Base-by-base conservation (phyloP, 2,797 vertebrate genomes). In the Silurus aristotelis region DNA sequence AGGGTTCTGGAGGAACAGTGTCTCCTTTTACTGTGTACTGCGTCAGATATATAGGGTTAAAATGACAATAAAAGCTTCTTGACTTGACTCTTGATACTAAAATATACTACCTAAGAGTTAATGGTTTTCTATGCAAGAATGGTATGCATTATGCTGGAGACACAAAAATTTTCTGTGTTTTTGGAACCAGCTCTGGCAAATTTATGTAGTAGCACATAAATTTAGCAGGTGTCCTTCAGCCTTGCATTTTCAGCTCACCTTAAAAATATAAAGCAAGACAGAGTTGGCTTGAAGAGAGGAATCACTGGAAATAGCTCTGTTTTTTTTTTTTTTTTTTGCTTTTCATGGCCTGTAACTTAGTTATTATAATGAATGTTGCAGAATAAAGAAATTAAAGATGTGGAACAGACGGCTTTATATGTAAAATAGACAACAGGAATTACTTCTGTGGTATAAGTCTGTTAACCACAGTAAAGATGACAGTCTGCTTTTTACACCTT, bases 341-440 rank as follows among this genome's bases (percentile, higher is more conserved):
- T 52, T 7, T 7, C 48, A 87, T 77, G 13, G 66, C 31, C 58
- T 84, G 80, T 22, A 61, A 83, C 70, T 71, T 82, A 58, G 61
- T 87, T 81, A 70, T 89, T 70, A 87, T 79, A 43, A 79, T 86
- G 27, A 89, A 86, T 63, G 61, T 87, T 84, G 71, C 58, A 84
- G 84, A 88, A 52, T 75, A 82, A 46, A 56, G 7, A 15, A 86
- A 89, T 88, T 88, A 80, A 89, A 88, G 46, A 38, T 38, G 22
- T 9, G 22, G 84, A 64, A 25, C 86, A 82, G 55, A 20, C 67
- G 70, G 68, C 88, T 91, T 89, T 85, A 87, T 83, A 89, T 83
- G 88, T 84, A 87, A 89, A 90, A 91, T 85, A 81, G 71, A 88
- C 55, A 67, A 48, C 77, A 72, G 22, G 58, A 48, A 73, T 27